Percentiles rank a stretch among this genome's conserved stretches.
Conservation (phyloP, 2,113 vertebrate species). For the Pseudopipra pipra region DNA sequence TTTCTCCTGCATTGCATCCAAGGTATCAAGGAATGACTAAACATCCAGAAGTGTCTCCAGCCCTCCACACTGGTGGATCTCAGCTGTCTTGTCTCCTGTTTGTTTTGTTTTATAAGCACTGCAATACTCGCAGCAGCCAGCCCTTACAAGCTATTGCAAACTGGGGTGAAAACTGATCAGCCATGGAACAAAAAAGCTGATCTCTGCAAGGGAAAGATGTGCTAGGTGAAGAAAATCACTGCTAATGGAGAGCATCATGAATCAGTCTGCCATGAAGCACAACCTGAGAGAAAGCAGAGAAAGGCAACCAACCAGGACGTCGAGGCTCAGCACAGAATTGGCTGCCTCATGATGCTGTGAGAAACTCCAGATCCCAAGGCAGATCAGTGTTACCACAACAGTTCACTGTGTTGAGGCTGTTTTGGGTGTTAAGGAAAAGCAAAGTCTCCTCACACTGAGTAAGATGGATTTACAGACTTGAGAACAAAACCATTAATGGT, state of each 20-base stretch:
- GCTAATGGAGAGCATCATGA: not conserved
- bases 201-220: not conserved
- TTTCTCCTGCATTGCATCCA: not conserved
- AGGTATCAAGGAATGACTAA: not conserved
- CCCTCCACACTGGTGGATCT: not conserved
- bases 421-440: not conserved
- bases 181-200: not conserved
- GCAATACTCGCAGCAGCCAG: not conserved
- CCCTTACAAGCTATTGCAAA: not conserved
- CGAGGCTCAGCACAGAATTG: not conserved
- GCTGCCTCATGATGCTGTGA: not conserved
- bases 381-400: slow-evolving; percentile 35
- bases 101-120: not conserved
- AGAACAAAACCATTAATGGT: not conserved
- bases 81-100: not conserved
- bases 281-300: not conserved
- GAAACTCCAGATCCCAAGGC: slow-evolving; percentile 27
- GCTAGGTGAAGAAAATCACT: not conserved
- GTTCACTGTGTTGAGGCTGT: not conserved
- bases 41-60: not conserved
- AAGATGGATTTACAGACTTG: not conserved
- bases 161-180: not conserved
- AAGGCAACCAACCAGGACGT: not conserved
- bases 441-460: not conserved
- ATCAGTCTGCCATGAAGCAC: not conserved